Base-by-base conservation (phyloP, 2,797 vertebrate genomes). In the Spatula clypeata region DNA sequence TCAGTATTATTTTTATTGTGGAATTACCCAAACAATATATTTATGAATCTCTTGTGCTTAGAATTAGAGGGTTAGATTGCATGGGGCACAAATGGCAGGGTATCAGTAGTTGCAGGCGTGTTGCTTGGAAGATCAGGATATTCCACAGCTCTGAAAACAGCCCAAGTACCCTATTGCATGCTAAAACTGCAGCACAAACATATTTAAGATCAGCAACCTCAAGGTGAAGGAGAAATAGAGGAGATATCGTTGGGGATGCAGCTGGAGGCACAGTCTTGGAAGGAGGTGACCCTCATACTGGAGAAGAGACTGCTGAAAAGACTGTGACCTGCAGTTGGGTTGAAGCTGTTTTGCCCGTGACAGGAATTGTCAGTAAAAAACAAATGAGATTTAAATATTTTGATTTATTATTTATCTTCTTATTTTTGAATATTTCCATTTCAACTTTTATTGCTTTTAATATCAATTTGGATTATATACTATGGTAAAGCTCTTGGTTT, bases 361-460 rank as follows among this genome's bases (percentile, higher is more conserved):
- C 18, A 44, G 34, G 26, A 15, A 42, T 80, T 23, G 17, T 34
- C 20, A 74, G 38, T 72, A 54, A 69, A 73, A 84, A 49, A 11
- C 4, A 49, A n/a, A 2, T 10, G 20, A 75, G 12, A 79, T 38
- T 27, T 42, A 84, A 75, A 77, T 66, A 29, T 4, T 55, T 27
- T 18, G 40, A 19, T 74, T 31, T 11, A 32, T 74, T 61, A 44
- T 44, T 64, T 75, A 26, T 53, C 6, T 29, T 83, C 3, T 57
- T 69, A 8, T 3, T 73, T 61, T 54, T 53, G 42, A 12, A 16
- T 71, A 54, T 54, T 80, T 75, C 16, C 1, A 2, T 62, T 90
- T 45, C 53, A 64, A 23, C 17, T 81, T 79, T 91, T 60, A 79
- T 44, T 77, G 29, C 38, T 94, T 94, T 92, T 67, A 74, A 26